Conservation (phyloP, 53 echinoderm and acorn worm genomes). For the Holothuria scabra region DNA sequence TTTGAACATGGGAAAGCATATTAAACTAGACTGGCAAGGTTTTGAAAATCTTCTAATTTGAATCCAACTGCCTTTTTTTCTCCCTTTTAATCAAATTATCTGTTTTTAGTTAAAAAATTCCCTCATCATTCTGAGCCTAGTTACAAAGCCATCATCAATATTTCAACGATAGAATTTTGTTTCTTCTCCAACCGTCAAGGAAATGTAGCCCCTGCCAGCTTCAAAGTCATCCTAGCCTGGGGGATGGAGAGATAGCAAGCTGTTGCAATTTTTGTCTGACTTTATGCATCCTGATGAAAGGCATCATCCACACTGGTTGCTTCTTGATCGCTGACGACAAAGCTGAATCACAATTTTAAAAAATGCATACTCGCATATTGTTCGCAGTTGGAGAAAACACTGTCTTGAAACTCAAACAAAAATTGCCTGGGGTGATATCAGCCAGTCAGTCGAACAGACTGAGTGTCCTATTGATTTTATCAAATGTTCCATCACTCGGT, state of each 20-base stretch:
- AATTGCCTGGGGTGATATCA: conserved; percentile 1
- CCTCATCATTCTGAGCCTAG: no score
- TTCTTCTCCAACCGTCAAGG: conserved; percentile 52
- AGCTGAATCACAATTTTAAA: conserved; percentile 22
- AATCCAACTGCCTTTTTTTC: no score
- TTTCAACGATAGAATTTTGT: conserved; percentile 23
- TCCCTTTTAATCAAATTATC: no score
- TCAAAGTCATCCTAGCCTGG: conserved; percentile 20
- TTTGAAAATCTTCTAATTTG: no score
- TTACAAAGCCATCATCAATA: not conserved
- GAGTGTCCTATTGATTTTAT: conserved; percentile 44
- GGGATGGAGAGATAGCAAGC: conserved; percentile 20
- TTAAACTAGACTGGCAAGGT: no score
- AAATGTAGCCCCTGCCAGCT: conserved; percentile 62
- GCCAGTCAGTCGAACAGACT: conserved; percentile 40
- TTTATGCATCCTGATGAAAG: not conserved
- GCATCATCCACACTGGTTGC: conserved; percentile 24
- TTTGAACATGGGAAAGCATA: no score
- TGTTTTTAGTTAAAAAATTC: no score
- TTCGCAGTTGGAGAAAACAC: conserved; percentile 15
- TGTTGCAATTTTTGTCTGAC: conserved; percentile 8
- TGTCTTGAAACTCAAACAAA: conserved; percentile 22
- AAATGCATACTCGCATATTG: conserved; percentile 39
- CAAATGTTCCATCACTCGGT: conserved; percentile 34
- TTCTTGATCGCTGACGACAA: conserved; percentile 2